Percentiles rank a stretch among this genome's conserved stretches.
These are phyloP conservation scores for Tyto alba DNA, from an alignment of 2,113 vertebrate genomes.

Conservation along the genomic window DNA sequence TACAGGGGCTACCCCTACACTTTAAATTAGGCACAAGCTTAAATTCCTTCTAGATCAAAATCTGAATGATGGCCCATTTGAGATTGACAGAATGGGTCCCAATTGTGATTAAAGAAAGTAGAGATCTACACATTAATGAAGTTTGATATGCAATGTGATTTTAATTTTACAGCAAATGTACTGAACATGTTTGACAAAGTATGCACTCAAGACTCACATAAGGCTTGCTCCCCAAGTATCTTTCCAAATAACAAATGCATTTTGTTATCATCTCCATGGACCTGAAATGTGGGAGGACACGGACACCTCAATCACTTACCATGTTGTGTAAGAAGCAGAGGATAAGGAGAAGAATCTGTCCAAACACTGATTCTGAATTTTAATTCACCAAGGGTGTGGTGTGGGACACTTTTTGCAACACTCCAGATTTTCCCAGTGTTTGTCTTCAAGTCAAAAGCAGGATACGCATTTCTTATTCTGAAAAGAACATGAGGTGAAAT, in stretches of 20 bases:
- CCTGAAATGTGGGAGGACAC: background rate
- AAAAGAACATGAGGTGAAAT: background rate
- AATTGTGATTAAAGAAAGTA: background rate
- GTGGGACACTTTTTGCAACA: constrained; percentile 24
- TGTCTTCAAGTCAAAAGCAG: constrained; percentile 40
- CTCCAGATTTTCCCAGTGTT: constrained; percentile 71
- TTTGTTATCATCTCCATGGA: background rate
- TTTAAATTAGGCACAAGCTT: background rate
- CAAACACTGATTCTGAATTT: constrained; percentile 52
- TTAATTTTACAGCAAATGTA: background rate
- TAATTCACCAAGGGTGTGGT: constrained; percentile 9
- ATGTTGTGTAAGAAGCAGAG: background rate
- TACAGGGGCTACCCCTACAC: background rate
- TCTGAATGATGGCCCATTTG: background rate
- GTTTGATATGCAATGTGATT: background rate
- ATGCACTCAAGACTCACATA: background rate
- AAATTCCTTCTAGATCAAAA: background rate
- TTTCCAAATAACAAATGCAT: background rate
- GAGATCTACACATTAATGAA: background rate
- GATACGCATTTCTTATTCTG: constrained; percentile 62
- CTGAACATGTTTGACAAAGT: background rate
- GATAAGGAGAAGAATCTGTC: constrained; percentile 5
- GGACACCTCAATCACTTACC: background rate
- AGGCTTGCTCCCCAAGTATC: background rate
- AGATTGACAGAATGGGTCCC: background rate